These are phyloP conservation scores for Aspidiotus rigidus DNA, from an alignment of 2,888 invertebrate species.

Conservation along the genomic window DNA sequence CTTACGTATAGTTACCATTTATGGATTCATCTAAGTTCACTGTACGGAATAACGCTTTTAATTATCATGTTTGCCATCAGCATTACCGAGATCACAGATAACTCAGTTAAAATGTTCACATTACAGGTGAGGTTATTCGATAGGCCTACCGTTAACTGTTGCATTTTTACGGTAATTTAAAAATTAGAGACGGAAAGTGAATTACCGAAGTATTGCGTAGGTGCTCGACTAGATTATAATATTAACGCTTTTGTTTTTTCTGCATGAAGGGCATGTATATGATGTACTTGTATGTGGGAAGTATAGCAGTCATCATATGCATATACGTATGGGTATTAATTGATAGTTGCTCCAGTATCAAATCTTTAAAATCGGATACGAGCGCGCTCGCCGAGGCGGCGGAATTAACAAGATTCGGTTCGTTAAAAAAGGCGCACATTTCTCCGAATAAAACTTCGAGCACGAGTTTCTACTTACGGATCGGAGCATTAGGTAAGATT, in stretches of 20 bases:
- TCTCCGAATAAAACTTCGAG: constrained; percentile 46
- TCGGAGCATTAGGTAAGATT: constrained; percentile 47
- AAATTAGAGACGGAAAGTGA: too few relatives aligned
- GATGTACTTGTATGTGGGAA: constrained; percentile 50
- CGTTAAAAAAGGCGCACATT: constrained; percentile 49
- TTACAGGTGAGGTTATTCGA: constrained; percentile 45
- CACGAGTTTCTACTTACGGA: constrained; percentile 49
- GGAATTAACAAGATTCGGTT: constrained; percentile 44
- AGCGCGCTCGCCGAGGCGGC: constrained; percentile 36
- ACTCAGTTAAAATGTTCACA: constrained; percentile 47
- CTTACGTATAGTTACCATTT: constrained; percentile 45
- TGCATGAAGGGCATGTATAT: constrained; percentile 46
- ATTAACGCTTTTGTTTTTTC: too few relatives aligned
- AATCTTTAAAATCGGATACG: constrained; percentile 38
- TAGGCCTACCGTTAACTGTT: not conserved
- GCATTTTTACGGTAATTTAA: not conserved
- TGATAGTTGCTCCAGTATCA: constrained; percentile 47
- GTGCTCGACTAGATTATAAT: too few relatives aligned
- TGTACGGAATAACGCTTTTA: constrained; percentile 49
- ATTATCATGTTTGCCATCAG: constrained; percentile 48
- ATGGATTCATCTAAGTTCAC: constrained; percentile 48
- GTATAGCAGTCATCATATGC: constrained; percentile 49
- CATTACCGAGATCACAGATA: constrained; percentile 50
- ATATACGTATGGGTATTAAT: constrained; percentile 50
- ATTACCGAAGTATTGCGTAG: too few relatives aligned